Conservation (phyloP, 2,113 vertebrate species). For the Entomyzon cyanotis region DNA sequence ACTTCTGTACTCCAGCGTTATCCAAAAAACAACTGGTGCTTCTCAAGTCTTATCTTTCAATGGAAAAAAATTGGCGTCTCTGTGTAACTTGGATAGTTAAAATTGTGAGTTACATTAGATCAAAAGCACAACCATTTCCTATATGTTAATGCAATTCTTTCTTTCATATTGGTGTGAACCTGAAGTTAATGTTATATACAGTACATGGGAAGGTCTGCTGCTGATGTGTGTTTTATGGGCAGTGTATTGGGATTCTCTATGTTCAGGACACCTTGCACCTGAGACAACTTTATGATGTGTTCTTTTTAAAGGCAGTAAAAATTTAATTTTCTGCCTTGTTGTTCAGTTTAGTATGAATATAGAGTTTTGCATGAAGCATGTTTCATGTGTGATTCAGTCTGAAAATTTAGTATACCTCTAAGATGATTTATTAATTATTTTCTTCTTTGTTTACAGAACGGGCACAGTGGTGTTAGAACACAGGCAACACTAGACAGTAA, state of each 20-base stretch:
- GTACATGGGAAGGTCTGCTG: constrained; percentile 11
- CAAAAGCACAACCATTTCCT: constrained; percentile 56
- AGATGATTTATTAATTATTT: background rate
- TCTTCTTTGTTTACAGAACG: constrained; percentile 80
- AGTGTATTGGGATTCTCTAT: background rate
- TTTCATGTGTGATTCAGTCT: background rate
- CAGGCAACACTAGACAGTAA: constrained; percentile 88
- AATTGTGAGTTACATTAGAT: constrained; percentile 63
- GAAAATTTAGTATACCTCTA: background rate
- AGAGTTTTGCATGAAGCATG: constrained; percentile 35
- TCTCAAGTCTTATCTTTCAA: constrained; percentile 65
- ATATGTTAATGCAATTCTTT: constrained; percentile 36
- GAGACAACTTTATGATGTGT: background rate
- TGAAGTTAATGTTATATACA: background rate
- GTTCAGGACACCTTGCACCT: constrained; percentile 25
- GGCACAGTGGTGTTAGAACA: constrained; percentile 83
- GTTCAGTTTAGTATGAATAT: background rate
- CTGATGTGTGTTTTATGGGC: constrained; percentile 19
- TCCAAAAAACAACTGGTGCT: constrained; percentile 46
- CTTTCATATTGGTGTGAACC: constrained; percentile 9
- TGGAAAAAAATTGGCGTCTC: constrained; percentile 52
- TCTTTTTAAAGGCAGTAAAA: background rate
- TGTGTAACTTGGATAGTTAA: constrained; percentile 66
- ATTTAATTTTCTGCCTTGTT: background rate
- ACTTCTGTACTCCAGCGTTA: constrained; percentile 65